Evolutionary conservation across 2,888 invertebrate genomes (phyloP), one percentile per base, ranked within the genome.

Genomic region (Calliphora vomitoria): DNA sequence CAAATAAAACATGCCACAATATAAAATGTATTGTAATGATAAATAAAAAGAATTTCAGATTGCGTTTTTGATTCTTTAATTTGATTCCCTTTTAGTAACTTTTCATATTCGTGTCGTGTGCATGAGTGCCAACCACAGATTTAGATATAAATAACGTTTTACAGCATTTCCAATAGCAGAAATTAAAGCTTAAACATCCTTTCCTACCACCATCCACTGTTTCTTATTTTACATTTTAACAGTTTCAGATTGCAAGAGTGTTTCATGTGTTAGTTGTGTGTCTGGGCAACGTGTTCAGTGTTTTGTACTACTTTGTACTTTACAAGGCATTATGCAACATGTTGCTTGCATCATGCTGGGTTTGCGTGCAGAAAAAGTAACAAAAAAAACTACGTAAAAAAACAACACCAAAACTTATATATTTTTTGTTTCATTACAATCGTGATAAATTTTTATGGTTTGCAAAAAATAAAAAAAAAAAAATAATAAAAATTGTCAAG

Each of bases 271-370:
- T 41, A 4, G 3, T 53, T 78, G 15, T n/a, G 11, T 60, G 18
- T 69, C 6, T 35, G 31, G 13, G 25, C 18, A 64, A 64, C 18
- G 41, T 50, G 53, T 64, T 71, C 1, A 53, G n/a, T 55, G 55
- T 20, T 74, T 47, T 47, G 44, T 66, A 66, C 53, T 66, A 66
- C 58, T 68, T 74, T 74, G 31, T 60, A 66, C 18, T 66, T 64
- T 41, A 58, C 11, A 41, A 31, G 44, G 11, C 72, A 74, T 82
- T 82, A 82, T 68, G 82, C 82, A 82, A 82, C 82, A 82, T 82
- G 82, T 74, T 82, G 82, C 66, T 74, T 74, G 82, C 82, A 82
- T 74, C 82, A 82, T 74, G 82, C 79, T 69, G 75, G 35, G 69
- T n/a, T 80, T 80, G 80, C 85, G 75, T 85, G 80, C 41, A 64